Percentiles rank a stretch among this genome's conserved stretches.
These are phyloP conservation scores for Zaprionus capensis DNA, from an alignment of 1,140 invertebrate species.

Conservation along the genomic window DNA sequence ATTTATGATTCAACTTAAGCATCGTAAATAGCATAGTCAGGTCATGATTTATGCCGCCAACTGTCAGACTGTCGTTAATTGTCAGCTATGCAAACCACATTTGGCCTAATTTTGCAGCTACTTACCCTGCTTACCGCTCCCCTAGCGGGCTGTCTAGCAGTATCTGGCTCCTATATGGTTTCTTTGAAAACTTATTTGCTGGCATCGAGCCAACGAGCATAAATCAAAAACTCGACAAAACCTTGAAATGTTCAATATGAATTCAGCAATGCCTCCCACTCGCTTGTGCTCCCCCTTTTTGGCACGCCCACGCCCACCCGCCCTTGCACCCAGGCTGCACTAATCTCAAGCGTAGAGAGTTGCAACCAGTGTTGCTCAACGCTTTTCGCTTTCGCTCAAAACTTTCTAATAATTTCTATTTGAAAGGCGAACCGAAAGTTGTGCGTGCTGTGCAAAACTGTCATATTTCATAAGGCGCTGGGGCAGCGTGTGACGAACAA, in stretches of 20 bases:
- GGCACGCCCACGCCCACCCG: background rate
- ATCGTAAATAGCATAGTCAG: background rate
- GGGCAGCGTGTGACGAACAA: conserved; percentile 14
- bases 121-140: background rate
- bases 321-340: conserved; percentile 44
- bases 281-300: conserved; percentile 19
- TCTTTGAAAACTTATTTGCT: conserved; percentile 24
- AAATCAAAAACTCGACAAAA: conserved; percentile 67
- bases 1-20: background rate
- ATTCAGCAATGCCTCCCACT: conserved; percentile 42
- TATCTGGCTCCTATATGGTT: background rate
- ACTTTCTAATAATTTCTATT: conserved; percentile 82
- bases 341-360: conserved; percentile 56
- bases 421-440: conserved; percentile 74
- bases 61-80: conserved; percentile 12
- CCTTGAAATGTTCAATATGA: conserved; percentile 69
- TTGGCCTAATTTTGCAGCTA: conserved; percentile 26
- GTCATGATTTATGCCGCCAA: conserved; percentile 9
- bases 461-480: conserved; percentile 78
- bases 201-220: conserved; percentile 49
- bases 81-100: background rate
- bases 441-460: conserved; percentile 79
- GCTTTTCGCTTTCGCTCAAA: conserved; percentile 70
- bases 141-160: background rate
- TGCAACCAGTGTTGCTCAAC: conserved; percentile 44